Conservation (phyloP, 2,797 vertebrate genomes). For the Ceyx erithaca region DNA sequence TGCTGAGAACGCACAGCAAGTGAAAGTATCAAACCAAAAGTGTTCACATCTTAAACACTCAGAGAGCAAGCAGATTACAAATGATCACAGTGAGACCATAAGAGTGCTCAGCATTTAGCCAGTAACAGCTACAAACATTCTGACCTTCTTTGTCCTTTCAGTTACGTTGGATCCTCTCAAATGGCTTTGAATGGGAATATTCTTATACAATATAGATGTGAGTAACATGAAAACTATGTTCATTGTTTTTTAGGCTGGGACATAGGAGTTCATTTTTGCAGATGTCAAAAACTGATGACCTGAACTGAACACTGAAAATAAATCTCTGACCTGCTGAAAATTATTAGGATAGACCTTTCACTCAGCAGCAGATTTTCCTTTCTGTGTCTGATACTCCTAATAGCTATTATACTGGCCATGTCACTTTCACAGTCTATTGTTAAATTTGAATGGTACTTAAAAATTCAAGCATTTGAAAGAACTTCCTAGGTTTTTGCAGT, state of each 20-base stretch:
- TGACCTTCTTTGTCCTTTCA: neutral
- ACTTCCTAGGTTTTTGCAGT: constrained; percentile 43
- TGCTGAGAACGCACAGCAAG: neutral
- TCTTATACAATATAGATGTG: neutral
- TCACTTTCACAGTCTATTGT: constrained; percentile 30
- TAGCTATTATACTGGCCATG: neutral
- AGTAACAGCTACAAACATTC: neutral
- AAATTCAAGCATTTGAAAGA: constrained; percentile 29
- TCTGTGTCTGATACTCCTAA: neutral
- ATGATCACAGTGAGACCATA: neutral
- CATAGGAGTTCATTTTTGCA: neutral
- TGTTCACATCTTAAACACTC: neutral
- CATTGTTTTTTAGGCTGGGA: neutral
- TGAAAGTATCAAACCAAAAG: neutral
- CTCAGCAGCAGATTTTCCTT: neutral
- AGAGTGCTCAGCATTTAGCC: neutral
- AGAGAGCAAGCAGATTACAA: neutral
- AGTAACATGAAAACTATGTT: neutral
- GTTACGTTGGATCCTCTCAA: neutral
- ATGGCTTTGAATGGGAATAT: neutral
- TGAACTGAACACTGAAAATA: neutral
- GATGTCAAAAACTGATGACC: neutral
- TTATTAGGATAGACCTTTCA: neutral
- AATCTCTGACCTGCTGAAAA: neutral
- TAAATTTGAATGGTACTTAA: constrained; percentile 32